Evolutionary conservation across 2,888 invertebrate species (phyloP), one percentile per base, ranked within the genome.

Genomic region (Plebejus argus): DNA sequence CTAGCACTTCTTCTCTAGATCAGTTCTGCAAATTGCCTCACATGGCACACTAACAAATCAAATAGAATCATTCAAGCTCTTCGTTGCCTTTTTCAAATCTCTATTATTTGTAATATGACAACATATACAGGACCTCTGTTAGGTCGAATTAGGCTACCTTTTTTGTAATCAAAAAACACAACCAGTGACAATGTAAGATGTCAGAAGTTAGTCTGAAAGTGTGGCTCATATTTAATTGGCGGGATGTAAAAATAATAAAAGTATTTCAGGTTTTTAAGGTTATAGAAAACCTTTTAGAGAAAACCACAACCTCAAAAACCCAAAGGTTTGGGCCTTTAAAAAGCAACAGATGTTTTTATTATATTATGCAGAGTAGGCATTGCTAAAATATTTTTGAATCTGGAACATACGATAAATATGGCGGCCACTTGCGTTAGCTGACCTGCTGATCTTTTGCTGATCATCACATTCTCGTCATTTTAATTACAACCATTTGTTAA

Each of bases 401-500:
- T 66, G 18, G 66, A 33, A 66, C 66, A 33, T 33, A 28, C 18
- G 66, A 66, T 33, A 66, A 61, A 61, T 20, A 23, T 61, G 61
- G 61, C 61, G 10, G 61, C 61, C 61, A 61, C 61, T 61, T 61
- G 61, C 61, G 61, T 23, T 12, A 61, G 23, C 23, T 61, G 61
- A 61, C 23, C 61, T 12, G 61, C 61, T 23, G 61, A 61, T 61
- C 10, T 23, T 61, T 61, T 66, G 28, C 66, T 66, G 66, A 66
- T 66, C 66, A 66, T 66, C 61, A 61, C 61, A 23, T 33, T 66
- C 61, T 12, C 61, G 23, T 61, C 61, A 66, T 23, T 66, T 10
- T 33, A 12, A 66, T 33, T 66, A 66, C 15, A 28, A 66, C 66
- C 66, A 66, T 33, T 28, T 66, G 66, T 66, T 66, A 66, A 33